Percentiles rank a stretch among this genome's conserved stretches.
Evolutionary conservation across 2,888 invertebrate genomes (phyloP).

Genomic region (Drosophila engyochracea): DNA sequence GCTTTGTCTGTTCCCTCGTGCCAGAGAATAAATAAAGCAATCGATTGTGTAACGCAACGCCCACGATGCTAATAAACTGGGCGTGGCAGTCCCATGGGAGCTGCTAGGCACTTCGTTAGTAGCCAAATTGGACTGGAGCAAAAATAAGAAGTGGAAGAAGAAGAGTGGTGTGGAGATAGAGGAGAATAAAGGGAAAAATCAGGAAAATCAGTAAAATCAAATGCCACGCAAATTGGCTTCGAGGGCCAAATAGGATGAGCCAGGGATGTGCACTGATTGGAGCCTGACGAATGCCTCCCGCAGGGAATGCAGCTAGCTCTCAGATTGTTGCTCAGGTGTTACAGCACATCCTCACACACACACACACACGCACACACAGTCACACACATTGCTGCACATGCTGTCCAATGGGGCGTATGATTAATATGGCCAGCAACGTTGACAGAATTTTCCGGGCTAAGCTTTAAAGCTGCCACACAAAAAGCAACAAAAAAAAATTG

Average conservation of each 20-base stretch:
- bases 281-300: constrained; percentile 41
- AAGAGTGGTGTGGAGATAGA: not conserved
- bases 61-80: constrained; percentile 58
- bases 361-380: not conserved
- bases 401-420: constrained; percentile 73
- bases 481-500: not conserved
- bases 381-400: constrained; percentile 7
- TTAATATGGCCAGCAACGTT: constrained; percentile 44
- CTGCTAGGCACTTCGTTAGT: constrained; percentile 53
- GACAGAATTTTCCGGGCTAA: not conserved
- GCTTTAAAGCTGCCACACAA: constrained; percentile 1
- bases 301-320: constrained; percentile 30
- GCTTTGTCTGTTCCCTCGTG: constrained; percentile 4
- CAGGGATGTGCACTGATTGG: constrained; percentile 53
- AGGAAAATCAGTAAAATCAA: constrained; percentile 1
- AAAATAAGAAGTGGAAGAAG: not conserved
- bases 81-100: constrained; percentile 58
- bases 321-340: constrained; percentile 38
- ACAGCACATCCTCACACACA: not conserved
- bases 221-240: constrained; percentile 58
- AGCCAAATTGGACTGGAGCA: constrained; percentile 28
- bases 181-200: not conserved
- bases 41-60: constrained; percentile 30
- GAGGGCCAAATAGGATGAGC: constrained; percentile 18
- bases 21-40: constrained; percentile 1